Conservation (phyloP, 2,888 invertebrate genomes). For the Oeneis ivallda region DNA sequence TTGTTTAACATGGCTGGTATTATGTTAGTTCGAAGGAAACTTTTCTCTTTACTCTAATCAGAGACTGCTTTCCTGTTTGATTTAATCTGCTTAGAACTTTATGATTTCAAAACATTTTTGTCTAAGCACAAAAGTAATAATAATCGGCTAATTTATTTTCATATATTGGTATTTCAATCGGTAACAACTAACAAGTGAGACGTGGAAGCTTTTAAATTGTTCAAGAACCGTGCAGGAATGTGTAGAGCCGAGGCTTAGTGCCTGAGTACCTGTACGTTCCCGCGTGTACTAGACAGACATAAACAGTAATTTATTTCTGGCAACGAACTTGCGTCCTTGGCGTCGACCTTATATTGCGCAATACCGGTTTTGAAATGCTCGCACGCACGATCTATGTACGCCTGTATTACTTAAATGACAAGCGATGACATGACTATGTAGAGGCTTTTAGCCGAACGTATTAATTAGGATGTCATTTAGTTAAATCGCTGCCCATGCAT, state of each 20-base stretch:
- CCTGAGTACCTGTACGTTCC: slow-evolving; percentile 33
- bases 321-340: slow-evolving; percentile 80
- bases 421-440: slow-evolving; percentile 40
- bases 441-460: slow-evolving; percentile 27
- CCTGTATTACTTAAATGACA: slow-evolving; percentile 44
- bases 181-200: not conserved
- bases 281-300: slow-evolving; percentile 72
- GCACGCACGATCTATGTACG: slow-evolving; percentile 56
- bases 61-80: slow-evolving; percentile 8
- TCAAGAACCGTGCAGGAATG: slow-evolving; percentile 19
- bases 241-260: not conserved
- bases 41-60: slow-evolving; percentile 4
- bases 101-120: not conserved
- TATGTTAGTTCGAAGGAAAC: slow-evolving; percentile 4
- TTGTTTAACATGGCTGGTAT: slow-evolving; percentile 14
- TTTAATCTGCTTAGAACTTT: not conserved
- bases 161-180: not conserved
- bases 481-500: slow-evolving; percentile 22
- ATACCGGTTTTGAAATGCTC: slow-evolving; percentile 76
- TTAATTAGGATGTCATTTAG: slow-evolving; percentile 29
- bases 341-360: slow-evolving; percentile 80
- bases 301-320: slow-evolving; percentile 78
- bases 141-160: too few relatives aligned
- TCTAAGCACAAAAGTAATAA: too few relatives aligned
- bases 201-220: slow-evolving; percentile 13